Percentiles rank a stretch among this genome's conserved stretches.
Evolutionary conservation across 2,797 vertebrate genomes (phyloP).

Genomic region (Vultur gryphus): DNA sequence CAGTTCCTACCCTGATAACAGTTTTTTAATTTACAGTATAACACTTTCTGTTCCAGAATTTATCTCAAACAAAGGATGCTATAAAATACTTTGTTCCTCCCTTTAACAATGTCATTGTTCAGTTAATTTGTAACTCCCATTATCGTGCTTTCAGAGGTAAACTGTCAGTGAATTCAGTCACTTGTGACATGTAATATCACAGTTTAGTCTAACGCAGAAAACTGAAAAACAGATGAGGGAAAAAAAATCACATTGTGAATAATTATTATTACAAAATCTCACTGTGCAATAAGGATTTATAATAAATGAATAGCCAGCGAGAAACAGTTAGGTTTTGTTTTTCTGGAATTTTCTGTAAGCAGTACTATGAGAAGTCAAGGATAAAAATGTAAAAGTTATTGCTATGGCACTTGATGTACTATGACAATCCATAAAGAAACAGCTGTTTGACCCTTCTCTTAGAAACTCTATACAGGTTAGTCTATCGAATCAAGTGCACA

Average conservation of each 20-base stretch:
- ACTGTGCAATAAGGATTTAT: not conserved
- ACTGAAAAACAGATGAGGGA: not conserved
- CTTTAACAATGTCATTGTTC: not conserved
- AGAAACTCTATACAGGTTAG: not conserved
- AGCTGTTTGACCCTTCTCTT: not conserved
- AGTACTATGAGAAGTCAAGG: not conserved
- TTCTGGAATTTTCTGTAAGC: not conserved
- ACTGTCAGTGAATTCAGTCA: not conserved
- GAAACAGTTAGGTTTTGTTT: not conserved
- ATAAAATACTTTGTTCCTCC: not conserved
- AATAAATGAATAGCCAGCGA: not conserved
- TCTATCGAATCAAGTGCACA: not conserved
- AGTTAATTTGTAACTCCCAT: not conserved
- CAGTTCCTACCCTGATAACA: not conserved
- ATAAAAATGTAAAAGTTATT: not conserved
- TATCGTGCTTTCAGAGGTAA: not conserved
- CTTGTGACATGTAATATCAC: not conserved
- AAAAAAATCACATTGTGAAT: not conserved
- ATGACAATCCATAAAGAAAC: not conserved
- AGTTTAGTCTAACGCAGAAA: not conserved
- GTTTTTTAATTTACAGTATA: slow-evolving; percentile 1
- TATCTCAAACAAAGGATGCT: not conserved
- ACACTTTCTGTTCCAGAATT: not conserved
- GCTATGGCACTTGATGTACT: not conserved
- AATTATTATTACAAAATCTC: not conserved